These are phyloP conservation scores for Noctua janthe DNA, from an alignment of 2,888 invertebrate genomes.

Conservation along the genomic window DNA sequence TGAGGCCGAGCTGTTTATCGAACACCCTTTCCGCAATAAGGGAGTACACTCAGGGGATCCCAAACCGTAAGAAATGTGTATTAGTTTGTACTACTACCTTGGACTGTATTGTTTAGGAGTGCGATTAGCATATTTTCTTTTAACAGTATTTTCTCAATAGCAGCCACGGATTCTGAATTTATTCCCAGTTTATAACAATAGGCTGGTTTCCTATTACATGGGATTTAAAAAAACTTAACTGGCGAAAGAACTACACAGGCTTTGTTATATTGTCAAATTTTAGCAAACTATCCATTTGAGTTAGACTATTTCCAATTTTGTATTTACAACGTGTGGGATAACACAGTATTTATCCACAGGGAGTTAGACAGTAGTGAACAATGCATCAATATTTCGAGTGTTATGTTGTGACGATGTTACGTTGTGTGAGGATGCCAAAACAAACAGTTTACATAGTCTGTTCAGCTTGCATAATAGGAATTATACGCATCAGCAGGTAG, in stretches of 20 bases:
- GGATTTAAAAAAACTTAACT: too few species aligned
- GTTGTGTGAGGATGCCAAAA: background rate
- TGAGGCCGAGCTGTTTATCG: conserved; percentile 4
- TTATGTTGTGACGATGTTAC: background rate
- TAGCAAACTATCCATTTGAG: background rate
- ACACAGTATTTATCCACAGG: background rate
- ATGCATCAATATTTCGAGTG: background rate
- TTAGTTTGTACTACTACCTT: background rate
- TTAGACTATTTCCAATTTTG: background rate
- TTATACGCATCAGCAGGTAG: background rate
- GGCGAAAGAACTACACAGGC: too few species aligned
- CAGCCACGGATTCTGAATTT: background rate
- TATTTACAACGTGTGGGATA: background rate
- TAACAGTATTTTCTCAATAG: background rate
- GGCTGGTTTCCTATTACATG: background rate
- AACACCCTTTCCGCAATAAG: conserved; percentile 11
- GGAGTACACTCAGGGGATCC: conserved; percentile 10
- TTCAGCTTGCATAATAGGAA: background rate
- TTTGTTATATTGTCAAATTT: background rate
- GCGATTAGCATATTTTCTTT: background rate
- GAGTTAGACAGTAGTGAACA: background rate
- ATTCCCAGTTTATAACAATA: background rate
- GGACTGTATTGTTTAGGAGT: background rate
- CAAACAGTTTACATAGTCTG: conserved; percentile 1
- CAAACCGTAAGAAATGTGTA: background rate